Evolutionary conservation across 2,113 vertebrate genomes (phyloP).

Genomic region (Pogona vitticeps): DNA sequence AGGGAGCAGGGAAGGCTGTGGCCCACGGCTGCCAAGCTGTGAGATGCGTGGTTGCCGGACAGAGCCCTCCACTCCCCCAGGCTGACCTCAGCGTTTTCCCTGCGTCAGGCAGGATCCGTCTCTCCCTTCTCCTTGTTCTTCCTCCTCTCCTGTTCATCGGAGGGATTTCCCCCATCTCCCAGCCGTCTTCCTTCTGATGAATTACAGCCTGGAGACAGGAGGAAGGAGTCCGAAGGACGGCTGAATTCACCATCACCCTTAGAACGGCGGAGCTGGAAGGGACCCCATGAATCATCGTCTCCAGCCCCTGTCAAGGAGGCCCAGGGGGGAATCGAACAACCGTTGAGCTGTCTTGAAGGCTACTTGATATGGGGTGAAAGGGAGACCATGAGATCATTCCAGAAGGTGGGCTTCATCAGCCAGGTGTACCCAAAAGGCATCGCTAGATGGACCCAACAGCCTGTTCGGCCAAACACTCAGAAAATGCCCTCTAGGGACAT

Average conservation of each 20-base stretch:
- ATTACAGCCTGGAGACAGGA: not conserved
- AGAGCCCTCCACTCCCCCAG: not conserved
- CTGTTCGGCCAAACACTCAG: too few species aligned
- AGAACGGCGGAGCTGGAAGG: not conserved
- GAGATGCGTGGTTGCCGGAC: not conserved
- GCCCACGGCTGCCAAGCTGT: not conserved
- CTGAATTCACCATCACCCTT: not conserved
- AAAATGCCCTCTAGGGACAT: too few species aligned
- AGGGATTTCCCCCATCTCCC: not conserved
- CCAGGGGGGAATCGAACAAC: too few species aligned
- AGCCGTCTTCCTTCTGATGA: too few species aligned
- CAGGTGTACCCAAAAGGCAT: too few species aligned
- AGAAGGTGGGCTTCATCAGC: too few species aligned
- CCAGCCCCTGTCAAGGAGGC: too few species aligned
- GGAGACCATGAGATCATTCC: too few species aligned
- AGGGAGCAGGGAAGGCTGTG: not conserved
- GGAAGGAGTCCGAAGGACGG: not conserved
- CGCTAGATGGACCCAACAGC: too few species aligned
- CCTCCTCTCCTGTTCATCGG: not conserved
- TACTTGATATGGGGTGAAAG: too few species aligned
- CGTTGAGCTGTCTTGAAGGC: too few species aligned
- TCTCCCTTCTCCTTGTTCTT: not conserved
- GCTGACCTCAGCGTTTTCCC: not conserved
- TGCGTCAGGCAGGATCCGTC: not conserved
- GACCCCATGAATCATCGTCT: not conserved